phyloP scores from a whole-genome alignment of 2,797 vertebrate genomes.

The Hydrolagus colliei region DNA sequence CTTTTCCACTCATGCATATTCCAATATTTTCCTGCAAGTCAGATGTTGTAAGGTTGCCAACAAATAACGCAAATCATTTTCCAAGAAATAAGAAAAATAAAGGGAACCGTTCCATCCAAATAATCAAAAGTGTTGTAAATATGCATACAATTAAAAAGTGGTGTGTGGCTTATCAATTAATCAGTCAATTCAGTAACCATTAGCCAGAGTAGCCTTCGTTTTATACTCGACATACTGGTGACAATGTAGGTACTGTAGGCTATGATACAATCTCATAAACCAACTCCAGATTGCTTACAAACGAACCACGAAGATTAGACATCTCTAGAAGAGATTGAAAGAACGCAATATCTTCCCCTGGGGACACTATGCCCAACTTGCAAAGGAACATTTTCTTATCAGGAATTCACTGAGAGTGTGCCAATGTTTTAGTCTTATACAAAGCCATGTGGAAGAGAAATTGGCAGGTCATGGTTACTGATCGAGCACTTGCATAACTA shows the following conservation, averaged over 20 bases:
- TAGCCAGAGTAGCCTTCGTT: slow-evolving; percentile 14
- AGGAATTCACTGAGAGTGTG: neutral
- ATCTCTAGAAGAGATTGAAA: neutral
- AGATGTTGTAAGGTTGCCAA: neutral
- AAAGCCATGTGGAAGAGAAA: neutral
- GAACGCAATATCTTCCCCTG: neutral
- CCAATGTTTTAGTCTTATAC: neutral
- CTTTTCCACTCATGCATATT: too few species aligned
- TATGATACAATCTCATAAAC: neutral
- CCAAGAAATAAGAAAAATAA: neutral
- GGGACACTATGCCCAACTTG: neutral
- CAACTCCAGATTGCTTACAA: slow-evolving; percentile 12
- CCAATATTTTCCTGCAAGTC: neutral
- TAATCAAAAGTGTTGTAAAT: neutral
- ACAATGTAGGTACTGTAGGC: neutral
- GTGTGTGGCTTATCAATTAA: neutral
- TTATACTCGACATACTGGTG: slow-evolving; percentile 18
- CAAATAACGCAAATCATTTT: neutral
- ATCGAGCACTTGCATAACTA: neutral
- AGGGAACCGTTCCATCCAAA: neutral
- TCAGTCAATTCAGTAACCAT: neutral
- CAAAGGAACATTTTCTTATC: neutral
- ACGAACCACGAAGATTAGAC: slow-evolving; percentile 27
- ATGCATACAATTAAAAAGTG: neutral
- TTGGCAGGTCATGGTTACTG: neutral